Conservation (phyloP, 2,888 invertebrate species). For the Melinopterus prodromus region DNA sequence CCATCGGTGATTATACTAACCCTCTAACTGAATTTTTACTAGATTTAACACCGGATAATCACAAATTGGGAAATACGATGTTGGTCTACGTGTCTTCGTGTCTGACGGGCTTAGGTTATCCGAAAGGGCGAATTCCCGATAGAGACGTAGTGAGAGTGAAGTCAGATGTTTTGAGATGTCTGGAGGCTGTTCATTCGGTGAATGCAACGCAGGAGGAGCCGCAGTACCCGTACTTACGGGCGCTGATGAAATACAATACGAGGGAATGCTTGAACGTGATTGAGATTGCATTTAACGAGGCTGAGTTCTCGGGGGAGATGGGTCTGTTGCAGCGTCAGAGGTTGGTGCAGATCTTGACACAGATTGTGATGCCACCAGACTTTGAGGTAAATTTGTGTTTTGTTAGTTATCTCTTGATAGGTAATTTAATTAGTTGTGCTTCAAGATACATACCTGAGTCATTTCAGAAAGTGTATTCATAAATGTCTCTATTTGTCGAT, state of each 20-base stretch:
- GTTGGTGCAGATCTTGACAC: constrained; percentile 79
- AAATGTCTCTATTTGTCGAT: no score
- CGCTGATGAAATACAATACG: constrained; percentile 82
- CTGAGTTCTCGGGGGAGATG: constrained; percentile 78
- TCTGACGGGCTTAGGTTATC: constrained; percentile 86
- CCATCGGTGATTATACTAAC: constrained; percentile 76
- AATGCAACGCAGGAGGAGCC: constrained; percentile 69
- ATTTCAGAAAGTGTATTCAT: no score
- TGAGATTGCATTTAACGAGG: constrained; percentile 84
- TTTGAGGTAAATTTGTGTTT: constrained; percentile 64
- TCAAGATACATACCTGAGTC: no score
- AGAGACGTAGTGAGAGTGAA: constrained; percentile 72
- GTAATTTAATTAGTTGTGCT: no score
- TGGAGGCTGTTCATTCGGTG: constrained; percentile 74
- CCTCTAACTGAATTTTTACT: constrained; percentile 75
- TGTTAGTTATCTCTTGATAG: no score
- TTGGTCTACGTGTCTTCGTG: constrained; percentile 89
- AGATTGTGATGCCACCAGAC: constrained; percentile 74
- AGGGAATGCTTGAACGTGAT: constrained; percentile 87
- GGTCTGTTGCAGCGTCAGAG: constrained; percentile 76
- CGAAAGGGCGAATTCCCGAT: constrained; percentile 74
- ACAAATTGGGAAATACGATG: constrained; percentile 80
- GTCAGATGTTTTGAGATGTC: constrained; percentile 74
- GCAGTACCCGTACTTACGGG: constrained; percentile 76
- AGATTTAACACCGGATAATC: constrained; percentile 61